Percentiles rank a stretch among this genome's conserved stretches.
Conservation (phyloP, 2,888 invertebrate genomes). For the Oeneis ivallda region DNA sequence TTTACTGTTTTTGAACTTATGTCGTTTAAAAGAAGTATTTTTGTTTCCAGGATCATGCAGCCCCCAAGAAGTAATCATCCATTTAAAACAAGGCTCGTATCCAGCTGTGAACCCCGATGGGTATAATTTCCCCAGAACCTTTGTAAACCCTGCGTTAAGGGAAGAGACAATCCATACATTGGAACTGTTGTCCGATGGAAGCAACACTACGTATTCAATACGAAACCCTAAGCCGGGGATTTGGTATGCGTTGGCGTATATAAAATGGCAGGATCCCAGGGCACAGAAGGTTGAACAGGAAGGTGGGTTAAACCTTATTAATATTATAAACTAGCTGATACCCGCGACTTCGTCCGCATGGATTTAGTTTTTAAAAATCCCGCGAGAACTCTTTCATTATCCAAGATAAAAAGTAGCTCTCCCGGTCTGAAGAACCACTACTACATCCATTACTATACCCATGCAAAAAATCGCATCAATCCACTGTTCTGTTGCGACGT, state of each 20-base stretch:
- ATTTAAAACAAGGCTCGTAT: constrained; percentile 90
- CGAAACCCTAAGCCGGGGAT: constrained; percentile 86
- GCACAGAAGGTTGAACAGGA: constrained; percentile 87
- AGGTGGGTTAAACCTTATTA: constrained; percentile 72
- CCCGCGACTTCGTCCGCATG: no score
- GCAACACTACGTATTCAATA: constrained; percentile 81
- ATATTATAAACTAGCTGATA: no score
- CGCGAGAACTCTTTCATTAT: no score
- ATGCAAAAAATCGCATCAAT: no score
- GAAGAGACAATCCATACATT: constrained; percentile 78
- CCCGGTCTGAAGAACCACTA: no score
- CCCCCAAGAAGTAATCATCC: constrained; percentile 84
- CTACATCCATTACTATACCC: no score
- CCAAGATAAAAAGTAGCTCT: no score
- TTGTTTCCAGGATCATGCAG: constrained; percentile 79
- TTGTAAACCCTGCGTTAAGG: constrained; percentile 70
- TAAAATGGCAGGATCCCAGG: constrained; percentile 89
- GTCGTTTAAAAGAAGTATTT: background rate
- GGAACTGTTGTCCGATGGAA: constrained; percentile 83
- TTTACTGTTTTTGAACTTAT: no score
- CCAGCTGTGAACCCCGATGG: constrained; percentile 92
- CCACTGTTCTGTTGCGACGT: no score
- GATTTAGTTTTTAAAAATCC: no score
- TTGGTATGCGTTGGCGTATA: constrained; percentile 90
- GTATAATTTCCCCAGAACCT: constrained; percentile 86